phyloP scores from a whole-genome alignment of 2,888 invertebrate species.

The Catocala nupta region DNA sequence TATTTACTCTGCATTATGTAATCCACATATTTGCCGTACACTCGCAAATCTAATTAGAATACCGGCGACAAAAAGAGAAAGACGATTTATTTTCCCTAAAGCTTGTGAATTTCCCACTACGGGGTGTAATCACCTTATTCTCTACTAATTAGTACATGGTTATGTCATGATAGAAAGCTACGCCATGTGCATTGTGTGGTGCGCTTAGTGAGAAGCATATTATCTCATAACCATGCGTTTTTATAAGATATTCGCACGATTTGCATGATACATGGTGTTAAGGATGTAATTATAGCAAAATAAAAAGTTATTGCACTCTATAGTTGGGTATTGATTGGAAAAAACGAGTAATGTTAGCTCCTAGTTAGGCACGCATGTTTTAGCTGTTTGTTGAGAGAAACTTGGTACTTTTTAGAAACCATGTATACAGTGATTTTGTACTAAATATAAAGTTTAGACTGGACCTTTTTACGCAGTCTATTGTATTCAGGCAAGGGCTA shows the following conservation, averaged over 20 bases:
- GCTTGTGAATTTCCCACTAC: conserved; percentile 57
- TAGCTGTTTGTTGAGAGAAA: too few species aligned
- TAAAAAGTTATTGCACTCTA: not conserved
- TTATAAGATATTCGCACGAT: conserved; percentile 46
- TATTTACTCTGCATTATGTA: conserved; percentile 25
- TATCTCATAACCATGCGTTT: conserved; percentile 41
- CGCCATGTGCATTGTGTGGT: conserved; percentile 15
- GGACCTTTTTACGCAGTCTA: too few species aligned
- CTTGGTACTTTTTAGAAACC: too few species aligned
- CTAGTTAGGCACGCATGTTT: too few species aligned
- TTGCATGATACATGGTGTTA: conserved; percentile 40
- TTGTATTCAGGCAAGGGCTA: too few species aligned
- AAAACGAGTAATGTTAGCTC: not conserved
- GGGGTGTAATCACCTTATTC: conserved; percentile 21
- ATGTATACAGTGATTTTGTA: too few species aligned
- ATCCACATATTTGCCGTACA: conserved; percentile 30
- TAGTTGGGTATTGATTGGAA: conserved; percentile 2
- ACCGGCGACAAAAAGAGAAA: conserved; percentile 57
- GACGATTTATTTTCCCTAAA: conserved; percentile 45
- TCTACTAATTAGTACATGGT: conserved; percentile 44
- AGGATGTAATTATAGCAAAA: conserved; percentile 38
- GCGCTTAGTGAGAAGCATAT: conserved; percentile 45
- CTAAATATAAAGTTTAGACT: too few species aligned
- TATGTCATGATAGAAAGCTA: conserved; percentile 33
- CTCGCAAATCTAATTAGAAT: conserved; percentile 54